These are phyloP conservation scores for Phania funesta DNA, from an alignment of 2,888 invertebrate genomes.

Conservation along the genomic window DNA sequence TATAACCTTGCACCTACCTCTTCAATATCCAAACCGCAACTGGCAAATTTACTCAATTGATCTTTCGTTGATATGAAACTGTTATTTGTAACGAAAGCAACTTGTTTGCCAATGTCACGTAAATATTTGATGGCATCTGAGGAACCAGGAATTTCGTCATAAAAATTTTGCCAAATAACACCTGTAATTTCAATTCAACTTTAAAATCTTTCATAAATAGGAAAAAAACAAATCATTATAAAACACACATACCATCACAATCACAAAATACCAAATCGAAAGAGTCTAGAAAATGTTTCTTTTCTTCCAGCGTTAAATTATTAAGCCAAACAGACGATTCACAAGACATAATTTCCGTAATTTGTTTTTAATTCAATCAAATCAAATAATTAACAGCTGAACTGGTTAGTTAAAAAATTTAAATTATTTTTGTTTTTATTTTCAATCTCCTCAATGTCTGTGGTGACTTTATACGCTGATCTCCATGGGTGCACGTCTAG, in stretches of 20 bases:
- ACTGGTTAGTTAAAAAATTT: not conserved
- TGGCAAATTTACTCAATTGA: constrained; percentile 74
- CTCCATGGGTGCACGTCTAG: constrained; percentile 66
- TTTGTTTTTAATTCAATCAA: not conserved
- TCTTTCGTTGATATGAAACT: constrained; percentile 73
- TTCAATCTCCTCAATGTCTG: not conserved
- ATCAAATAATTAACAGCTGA: not conserved
- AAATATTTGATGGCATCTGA: constrained; percentile 78
- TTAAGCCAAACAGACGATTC: constrained; percentile 32
- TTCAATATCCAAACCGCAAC: constrained; percentile 72
- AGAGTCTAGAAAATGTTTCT: constrained; percentile 79
- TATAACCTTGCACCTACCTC: constrained; percentile 69
- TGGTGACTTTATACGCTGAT: not conserved
- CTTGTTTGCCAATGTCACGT: constrained; percentile 78
- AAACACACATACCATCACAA: constrained; percentile 82
- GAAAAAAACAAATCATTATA: not conserved
- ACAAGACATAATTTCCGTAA: not conserved
- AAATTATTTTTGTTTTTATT: not conserved
- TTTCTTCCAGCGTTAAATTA: constrained; percentile 70
- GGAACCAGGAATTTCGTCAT: constrained; percentile 78
- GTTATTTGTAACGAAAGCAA: constrained; percentile 81
- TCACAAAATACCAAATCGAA: constrained; percentile 83
- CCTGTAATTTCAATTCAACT: constrained; percentile 75
- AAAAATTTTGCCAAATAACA: constrained; percentile 80
- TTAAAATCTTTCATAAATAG: not conserved